Percentiles rank a stretch among this genome's conserved stretches.
Evolutionary conservation across 2,113 vertebrate genomes (phyloP).

Genomic region (Riparia riparia): DNA sequence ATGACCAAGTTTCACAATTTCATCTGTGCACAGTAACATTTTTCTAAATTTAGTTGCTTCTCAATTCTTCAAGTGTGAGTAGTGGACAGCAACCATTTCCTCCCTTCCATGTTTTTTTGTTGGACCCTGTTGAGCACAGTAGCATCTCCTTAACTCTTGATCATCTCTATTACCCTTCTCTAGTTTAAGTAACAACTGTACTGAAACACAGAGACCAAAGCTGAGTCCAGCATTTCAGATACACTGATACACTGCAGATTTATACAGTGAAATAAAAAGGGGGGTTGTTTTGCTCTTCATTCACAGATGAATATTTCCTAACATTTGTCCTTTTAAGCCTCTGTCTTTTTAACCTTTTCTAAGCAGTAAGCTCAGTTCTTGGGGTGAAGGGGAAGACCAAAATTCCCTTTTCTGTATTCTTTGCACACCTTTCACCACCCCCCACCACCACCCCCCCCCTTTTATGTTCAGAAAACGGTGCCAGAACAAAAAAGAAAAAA

Average conservation of each 20-base stretch:
- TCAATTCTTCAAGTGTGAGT: neutral
- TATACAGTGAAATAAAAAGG: neutral
- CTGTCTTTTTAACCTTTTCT: neutral
- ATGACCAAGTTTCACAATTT: neutral
- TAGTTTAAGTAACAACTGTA: neutral
- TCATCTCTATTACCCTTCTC: neutral
- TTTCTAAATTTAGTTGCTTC: neutral
- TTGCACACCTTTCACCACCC: neutral
- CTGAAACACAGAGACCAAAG: neutral
- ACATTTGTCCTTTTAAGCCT: neutral
- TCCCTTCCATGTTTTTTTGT: neutral
- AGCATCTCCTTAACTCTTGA: neutral
- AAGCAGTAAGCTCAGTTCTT: neutral
- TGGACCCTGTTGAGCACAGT: neutral
- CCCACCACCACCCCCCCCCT: accelerated
- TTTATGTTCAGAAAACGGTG: neutral
- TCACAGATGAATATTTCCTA: neutral
- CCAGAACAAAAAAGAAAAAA: neutral
- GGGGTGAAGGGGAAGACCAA: neutral
- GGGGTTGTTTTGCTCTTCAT: neutral
- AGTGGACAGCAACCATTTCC: neutral
- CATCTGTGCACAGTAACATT: neutral
- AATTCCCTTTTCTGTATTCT: neutral
- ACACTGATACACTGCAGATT: neutral
- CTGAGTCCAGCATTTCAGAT: neutral